Conservation (phyloP, 2,888 invertebrate species). For the Agonopterix alstromeriana region DNA sequence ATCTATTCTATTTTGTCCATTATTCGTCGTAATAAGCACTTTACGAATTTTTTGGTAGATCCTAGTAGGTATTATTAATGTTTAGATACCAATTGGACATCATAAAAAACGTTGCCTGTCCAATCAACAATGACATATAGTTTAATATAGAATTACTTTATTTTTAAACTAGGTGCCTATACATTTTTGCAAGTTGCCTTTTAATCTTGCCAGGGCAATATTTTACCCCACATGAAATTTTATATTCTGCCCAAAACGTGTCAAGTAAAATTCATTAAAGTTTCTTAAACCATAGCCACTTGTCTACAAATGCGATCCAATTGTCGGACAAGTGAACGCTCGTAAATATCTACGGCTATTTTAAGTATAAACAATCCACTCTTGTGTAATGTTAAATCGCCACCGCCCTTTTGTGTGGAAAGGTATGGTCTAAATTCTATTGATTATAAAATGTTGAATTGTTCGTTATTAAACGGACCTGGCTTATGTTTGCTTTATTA, state of each 20-base stretch:
- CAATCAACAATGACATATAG: too few species aligned
- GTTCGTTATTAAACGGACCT: constrained; percentile 1
- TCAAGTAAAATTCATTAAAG: too few species aligned
- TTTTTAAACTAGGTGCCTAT: too few species aligned
- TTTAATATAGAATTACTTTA: too few species aligned
- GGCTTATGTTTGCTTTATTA: background rate
- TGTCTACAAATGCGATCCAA: constrained; percentile 21
- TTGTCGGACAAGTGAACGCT: constrained; percentile 28
- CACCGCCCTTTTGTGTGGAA: constrained; percentile 28
- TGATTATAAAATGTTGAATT: constrained; percentile 3
- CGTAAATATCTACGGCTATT: constrained; percentile 29
- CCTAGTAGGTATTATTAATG: background rate
- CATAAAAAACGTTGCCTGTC: too few species aligned
- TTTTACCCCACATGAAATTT: too few species aligned
- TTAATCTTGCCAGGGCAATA: too few species aligned
- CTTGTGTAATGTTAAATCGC: constrained; percentile 36
- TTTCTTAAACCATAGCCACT: constrained; percentile 9
- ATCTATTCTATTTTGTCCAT: background rate
- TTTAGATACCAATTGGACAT: too few species aligned
- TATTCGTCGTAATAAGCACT: background rate
- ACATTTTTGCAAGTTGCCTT: too few species aligned
- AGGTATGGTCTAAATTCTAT: constrained; percentile 24
- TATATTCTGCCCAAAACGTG: too few species aligned
- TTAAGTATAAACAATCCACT: constrained; percentile 41
- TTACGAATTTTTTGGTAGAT: background rate